phyloP scores from a whole-genome alignment of 2,113 vertebrate species.

The Eolophus roseicapilla region DNA sequence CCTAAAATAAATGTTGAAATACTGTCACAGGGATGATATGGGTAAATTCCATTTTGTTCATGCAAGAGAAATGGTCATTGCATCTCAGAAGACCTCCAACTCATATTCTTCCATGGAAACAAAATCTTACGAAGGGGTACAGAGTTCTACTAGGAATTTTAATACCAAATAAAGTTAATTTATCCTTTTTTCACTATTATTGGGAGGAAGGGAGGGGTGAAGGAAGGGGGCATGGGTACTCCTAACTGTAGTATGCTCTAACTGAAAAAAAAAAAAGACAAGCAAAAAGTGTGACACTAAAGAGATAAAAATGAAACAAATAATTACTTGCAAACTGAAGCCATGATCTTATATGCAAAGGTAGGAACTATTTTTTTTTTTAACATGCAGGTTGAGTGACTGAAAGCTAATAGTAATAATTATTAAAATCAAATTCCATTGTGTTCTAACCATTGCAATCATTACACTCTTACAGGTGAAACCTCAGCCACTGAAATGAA shows the following conservation, averaged over 20 bases:
- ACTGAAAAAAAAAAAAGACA: not conserved
- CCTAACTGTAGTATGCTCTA: not conserved
- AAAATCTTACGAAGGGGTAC: not conserved
- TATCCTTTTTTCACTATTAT: not conserved
- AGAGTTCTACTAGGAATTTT: not conserved
- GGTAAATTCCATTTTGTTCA: not conserved
- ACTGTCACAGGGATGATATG: not conserved
- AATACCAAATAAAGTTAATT: not conserved
- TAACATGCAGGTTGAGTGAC: not conserved
- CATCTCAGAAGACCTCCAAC: not conserved
- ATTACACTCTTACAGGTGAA: not conserved
- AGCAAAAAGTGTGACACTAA: not conserved
- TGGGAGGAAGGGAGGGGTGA: not conserved
- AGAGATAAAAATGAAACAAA: not conserved
- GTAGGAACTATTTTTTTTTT: not conserved
- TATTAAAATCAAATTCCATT: not conserved
- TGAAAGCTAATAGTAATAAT: not conserved
- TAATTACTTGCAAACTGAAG: not conserved
- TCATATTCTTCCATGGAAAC: not conserved
- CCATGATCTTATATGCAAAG: not conserved
- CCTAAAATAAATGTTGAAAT: conserved; percentile 13
- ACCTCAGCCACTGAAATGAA: not conserved
- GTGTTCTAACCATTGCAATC: not conserved
- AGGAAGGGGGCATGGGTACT: fast-evolving
- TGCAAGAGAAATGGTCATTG: not conserved